These are phyloP conservation scores for Cotesia glomerata DNA, from an alignment of 1,140 invertebrate genomes.

Conservation along the genomic window DNA sequence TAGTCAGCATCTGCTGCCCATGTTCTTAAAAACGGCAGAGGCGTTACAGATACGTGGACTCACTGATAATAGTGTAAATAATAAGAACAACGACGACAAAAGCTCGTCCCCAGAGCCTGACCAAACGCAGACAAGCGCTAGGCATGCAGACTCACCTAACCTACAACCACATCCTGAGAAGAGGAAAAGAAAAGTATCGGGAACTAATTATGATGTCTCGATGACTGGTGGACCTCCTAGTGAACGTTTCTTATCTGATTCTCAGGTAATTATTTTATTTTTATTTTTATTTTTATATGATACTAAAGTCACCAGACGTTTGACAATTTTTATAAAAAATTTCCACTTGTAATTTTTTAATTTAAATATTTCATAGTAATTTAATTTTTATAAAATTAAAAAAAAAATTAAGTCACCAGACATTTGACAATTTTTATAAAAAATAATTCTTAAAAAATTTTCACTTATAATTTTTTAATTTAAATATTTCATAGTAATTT, in stretches of 20 bases:
- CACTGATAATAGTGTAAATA: slow-evolving; percentile 78
- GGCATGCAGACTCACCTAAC: slow-evolving; percentile 53
- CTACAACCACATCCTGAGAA: slow-evolving; percentile 65
- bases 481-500: too few species aligned
- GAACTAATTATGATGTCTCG: slow-evolving; percentile 69
- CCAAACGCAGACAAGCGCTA: slow-evolving; percentile 43
- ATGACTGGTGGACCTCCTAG: slow-evolving; percentile 68
- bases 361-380: not conserved
- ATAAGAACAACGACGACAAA: slow-evolving; percentile 50
- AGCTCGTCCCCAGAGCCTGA: slow-evolving; percentile 58
- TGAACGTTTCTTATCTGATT: slow-evolving; percentile 70
- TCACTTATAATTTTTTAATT: not conserved
- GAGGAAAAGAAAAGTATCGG: slow-evolving; percentile 74
- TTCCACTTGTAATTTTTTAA: not conserved
- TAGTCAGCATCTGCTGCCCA: slow-evolving; percentile 83
- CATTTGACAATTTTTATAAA: too few species aligned
- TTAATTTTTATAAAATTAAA: not conserved
- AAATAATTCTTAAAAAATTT: not conserved
- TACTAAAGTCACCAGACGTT: too few species aligned
- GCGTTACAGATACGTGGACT: slow-evolving; percentile 88
- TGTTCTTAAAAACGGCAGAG: slow-evolving; percentile 90
- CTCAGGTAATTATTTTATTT: slow-evolving; percentile 63
- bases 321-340: not conserved
- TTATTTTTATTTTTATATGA: slow-evolving; percentile 10
- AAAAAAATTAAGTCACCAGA: too few species aligned